Conservation (phyloP, 1,140 invertebrate species). For the Drosophila auraria region DNA sequence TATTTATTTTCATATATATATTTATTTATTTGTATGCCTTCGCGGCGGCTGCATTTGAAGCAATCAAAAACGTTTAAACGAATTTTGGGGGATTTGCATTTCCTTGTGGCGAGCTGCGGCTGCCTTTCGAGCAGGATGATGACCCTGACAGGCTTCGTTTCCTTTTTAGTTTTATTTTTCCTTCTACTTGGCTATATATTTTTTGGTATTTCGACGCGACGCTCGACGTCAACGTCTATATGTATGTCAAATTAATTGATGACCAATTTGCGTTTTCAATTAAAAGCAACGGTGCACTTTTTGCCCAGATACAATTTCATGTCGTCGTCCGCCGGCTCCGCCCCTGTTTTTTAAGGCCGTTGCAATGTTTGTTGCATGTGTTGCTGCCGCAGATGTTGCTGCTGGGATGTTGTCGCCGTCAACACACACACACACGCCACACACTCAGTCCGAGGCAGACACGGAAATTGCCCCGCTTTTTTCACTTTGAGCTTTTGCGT, state of each 20-base stretch:
- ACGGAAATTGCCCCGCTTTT: slow-evolving; percentile 68
- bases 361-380: slow-evolving; percentile 43
- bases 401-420: slow-evolving; percentile 49
- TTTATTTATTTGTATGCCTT: slow-evolving; percentile 61
- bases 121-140: slow-evolving; percentile 10
- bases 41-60: slow-evolving; percentile 55
- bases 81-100: slow-evolving; percentile 73
- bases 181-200: neutral
- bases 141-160: slow-evolving; percentile 8
- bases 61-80: slow-evolving; percentile 77
- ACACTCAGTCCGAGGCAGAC: neutral
- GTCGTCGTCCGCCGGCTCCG: slow-evolving; percentile 6
- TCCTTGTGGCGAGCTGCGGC: slow-evolving; percentile 18
- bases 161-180: neutral
- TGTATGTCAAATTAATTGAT: slow-evolving; percentile 83
- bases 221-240: slow-evolving; percentile 60
- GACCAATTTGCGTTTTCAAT: slow-evolving; percentile 83
- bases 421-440: slow-evolving; percentile 38
- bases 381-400: slow-evolving; percentile 13
- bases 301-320: slow-evolving; percentile 69
- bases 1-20: slow-evolving; percentile 50
- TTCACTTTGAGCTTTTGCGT: slow-evolving; percentile 14
- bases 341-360: slow-evolving; percentile 22
- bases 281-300: slow-evolving; percentile 77
- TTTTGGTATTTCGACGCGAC: neutral